Evolutionary conservation across 2,888 invertebrate genomes (phyloP).

Genomic region (Mimachlamys varia): DNA sequence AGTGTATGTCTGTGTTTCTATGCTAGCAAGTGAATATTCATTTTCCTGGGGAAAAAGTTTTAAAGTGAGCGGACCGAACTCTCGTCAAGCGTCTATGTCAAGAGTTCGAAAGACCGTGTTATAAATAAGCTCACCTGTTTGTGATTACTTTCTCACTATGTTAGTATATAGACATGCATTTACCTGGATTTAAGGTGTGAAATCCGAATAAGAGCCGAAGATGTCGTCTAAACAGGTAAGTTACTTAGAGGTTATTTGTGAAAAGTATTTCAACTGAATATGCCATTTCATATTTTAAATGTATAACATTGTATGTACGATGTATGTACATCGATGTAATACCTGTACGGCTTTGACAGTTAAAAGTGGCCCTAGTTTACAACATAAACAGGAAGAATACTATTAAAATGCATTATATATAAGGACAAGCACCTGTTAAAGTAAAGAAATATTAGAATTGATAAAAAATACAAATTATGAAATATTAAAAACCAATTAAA

Average conservation of each 20-base stretch:
- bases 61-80: background rate
- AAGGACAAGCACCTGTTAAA: background rate
- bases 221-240: slow-evolving; percentile 26
- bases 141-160: background rate
- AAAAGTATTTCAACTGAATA: background rate
- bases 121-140: background rate
- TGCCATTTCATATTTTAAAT: too few species aligned
- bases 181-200: slow-evolving; percentile 34
- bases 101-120: background rate
- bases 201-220: background rate
- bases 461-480: background rate
- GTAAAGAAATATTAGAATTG: background rate
- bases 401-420: background rate
- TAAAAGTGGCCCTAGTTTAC: background rate
- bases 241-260: background rate
- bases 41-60: background rate
- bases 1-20: background rate
- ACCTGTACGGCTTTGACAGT: too few species aligned
- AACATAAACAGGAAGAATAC: background rate
- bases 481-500: background rate
- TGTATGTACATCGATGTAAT: too few species aligned
- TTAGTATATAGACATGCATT: background rate
- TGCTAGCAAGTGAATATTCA: background rate
- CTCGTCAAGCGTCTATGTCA: background rate
- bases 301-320: too few species aligned